Conservation (phyloP, 2,113 vertebrate genomes). For the Laticauda laticaudata region DNA sequence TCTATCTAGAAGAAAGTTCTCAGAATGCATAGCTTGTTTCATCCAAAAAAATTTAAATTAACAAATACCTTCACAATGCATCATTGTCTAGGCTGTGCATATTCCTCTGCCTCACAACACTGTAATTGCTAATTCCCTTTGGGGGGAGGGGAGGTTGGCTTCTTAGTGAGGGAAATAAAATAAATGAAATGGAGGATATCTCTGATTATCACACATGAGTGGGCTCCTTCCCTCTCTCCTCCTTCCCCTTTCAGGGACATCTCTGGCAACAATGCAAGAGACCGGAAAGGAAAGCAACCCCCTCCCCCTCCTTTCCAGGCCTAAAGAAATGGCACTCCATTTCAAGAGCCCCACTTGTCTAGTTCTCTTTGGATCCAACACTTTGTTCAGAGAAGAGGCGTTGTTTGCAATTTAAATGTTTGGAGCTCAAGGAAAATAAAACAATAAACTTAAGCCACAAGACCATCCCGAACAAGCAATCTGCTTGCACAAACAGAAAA, state of each 20-base stretch:
- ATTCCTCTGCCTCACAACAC: conserved; percentile 14
- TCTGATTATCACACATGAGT: conserved; percentile 11
- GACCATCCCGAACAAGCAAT: conserved; percentile 61
- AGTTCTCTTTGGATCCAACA: conserved; percentile 49
- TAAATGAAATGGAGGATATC: conserved; percentile 43
- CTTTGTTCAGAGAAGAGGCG: conserved; percentile 50
- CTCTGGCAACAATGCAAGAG: conserved; percentile 39
- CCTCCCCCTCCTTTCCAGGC: conserved; percentile 44
- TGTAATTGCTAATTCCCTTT: not conserved
- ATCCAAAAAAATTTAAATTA: not conserved
- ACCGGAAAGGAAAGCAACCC: conserved; percentile 53
- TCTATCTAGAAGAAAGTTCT: not conserved
- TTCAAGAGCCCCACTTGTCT: not conserved
- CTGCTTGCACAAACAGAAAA: conserved; percentile 51
- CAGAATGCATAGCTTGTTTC: not conserved
- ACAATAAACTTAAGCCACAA: conserved; percentile 65
- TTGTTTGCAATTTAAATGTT: conserved; percentile 70
- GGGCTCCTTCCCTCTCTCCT: conserved; percentile 29
- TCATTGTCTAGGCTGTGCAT: not conserved
- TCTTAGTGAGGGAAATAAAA: conserved; percentile 34
- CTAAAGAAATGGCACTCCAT: conserved; percentile 29
- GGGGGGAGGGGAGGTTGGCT: not conserved
- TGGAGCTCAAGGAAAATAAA: conserved; percentile 54
- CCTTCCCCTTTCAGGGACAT: conserved; percentile 46
- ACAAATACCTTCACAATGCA: not conserved